Conservation (phyloP, 2,113 vertebrate species). For the Cardinalis cardinalis region DNA sequence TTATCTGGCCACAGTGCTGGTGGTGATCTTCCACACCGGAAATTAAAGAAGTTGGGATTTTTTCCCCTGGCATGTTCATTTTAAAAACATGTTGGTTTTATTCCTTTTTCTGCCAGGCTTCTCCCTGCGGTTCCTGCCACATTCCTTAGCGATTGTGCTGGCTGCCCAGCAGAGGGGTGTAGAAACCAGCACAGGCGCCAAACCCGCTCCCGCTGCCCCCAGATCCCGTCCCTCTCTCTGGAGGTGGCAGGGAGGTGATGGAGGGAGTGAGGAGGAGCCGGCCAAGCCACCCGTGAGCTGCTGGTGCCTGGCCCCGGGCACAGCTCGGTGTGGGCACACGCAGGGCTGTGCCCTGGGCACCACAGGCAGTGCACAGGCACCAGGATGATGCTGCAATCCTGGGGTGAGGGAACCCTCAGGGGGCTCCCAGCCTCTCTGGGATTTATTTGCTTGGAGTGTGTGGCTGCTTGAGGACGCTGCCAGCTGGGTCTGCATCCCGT, state of each 20-base stretch:
- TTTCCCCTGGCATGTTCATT: neutral
- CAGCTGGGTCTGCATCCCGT: no score
- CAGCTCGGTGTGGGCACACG: rapidly evolving
- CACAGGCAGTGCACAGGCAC: rapidly evolving
- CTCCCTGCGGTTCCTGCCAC: neutral
- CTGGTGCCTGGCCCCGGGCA: neutral
- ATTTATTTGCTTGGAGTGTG: neutral
- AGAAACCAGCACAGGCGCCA: neutral
- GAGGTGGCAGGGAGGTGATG: neutral
- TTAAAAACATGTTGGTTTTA: neutral
- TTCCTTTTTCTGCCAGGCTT: neutral
- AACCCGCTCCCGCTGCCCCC: neutral
- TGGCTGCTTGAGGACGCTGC: neutral
- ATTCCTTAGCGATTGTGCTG: neutral
- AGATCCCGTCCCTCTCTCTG: neutral
- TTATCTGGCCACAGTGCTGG: neutral
- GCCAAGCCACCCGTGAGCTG: neutral
- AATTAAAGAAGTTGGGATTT: neutral
- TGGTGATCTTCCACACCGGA: neutral
- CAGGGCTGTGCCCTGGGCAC: neutral
- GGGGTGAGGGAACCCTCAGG: neutral
- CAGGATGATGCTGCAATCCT: neutral
- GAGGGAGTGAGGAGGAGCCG: neutral
- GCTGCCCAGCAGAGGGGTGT: conserved; percentile 48
- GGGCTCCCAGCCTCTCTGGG: neutral